Conservation (phyloP, 2,113 vertebrate genomes). For the Ciconia maguari region DNA sequence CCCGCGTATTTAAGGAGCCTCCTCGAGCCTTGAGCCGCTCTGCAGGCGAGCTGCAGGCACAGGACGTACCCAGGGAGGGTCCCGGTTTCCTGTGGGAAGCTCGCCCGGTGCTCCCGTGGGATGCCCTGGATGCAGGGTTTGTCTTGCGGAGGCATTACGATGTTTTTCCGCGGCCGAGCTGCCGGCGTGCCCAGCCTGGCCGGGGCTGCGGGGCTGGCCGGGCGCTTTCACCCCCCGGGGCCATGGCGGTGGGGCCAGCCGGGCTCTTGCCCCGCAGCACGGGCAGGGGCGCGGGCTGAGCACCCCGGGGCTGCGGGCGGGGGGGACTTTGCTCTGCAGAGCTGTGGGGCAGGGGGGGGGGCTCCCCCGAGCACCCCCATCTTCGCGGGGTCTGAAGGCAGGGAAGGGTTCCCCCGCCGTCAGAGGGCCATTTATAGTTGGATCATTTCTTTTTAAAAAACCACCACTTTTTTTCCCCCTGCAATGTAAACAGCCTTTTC, state of each 20-base stretch:
- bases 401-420: accelerated
- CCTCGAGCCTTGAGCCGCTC: accelerated
- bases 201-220: neutral
- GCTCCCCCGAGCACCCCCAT: neutral
- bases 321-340: neutral
- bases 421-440: neutral
- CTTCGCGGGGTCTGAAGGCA: neutral
- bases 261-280: accelerated
- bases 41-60: accelerated
- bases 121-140: accelerated
- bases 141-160: accelerated
- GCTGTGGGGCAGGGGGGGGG: neutral
- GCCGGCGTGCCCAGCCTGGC: neutral
- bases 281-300: neutral
- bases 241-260: accelerated
- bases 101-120: accelerated
- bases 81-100: accelerated
- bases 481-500: neutral
- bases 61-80: accelerated
- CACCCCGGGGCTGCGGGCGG: accelerated
- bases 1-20: neutral
- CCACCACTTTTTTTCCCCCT: neutral
- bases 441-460: neutral
- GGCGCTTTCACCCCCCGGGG: neutral
- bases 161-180: accelerated